Conservation (phyloP, 2,113 vertebrate species). For the Anoura caudifer region DNA sequence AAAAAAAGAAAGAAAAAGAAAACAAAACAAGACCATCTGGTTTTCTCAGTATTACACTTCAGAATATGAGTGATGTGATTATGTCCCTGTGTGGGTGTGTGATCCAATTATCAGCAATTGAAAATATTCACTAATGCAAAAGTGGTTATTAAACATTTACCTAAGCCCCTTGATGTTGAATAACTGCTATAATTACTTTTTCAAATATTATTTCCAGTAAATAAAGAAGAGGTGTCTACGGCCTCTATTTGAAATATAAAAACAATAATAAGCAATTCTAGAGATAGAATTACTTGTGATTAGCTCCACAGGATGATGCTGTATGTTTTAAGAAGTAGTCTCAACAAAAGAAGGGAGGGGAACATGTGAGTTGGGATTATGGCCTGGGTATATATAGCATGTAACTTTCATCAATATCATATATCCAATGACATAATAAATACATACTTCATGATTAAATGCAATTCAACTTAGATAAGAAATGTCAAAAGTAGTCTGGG, state of each 20-base stretch:
- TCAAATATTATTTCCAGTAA: background rate
- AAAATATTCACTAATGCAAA: conserved; percentile 11
- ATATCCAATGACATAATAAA: background rate
- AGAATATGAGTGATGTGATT: background rate
- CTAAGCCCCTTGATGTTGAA: background rate
- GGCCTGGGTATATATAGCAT: background rate
- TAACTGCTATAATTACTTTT: conserved; percentile 17
- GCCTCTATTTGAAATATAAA: background rate
- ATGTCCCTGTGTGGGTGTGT: conserved; percentile 27
- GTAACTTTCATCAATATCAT: background rate
- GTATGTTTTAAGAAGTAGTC: background rate
- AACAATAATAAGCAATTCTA: background rate
- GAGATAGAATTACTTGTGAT: background rate
- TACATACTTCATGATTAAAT: background rate
- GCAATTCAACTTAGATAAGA: background rate
- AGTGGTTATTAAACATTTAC: background rate
- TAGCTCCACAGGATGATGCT: background rate
- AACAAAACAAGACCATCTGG: conserved; percentile 13
- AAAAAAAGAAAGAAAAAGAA: background rate
- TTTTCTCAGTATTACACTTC: background rate
- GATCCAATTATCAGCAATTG: conserved; percentile 42
- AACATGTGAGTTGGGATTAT: background rate
- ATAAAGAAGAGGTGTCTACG: background rate
- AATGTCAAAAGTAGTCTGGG: background rate
- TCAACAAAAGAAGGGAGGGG: background rate